Conservation (phyloP, 2,113 vertebrate genomes). For the Sceloporus tristichus region DNA sequence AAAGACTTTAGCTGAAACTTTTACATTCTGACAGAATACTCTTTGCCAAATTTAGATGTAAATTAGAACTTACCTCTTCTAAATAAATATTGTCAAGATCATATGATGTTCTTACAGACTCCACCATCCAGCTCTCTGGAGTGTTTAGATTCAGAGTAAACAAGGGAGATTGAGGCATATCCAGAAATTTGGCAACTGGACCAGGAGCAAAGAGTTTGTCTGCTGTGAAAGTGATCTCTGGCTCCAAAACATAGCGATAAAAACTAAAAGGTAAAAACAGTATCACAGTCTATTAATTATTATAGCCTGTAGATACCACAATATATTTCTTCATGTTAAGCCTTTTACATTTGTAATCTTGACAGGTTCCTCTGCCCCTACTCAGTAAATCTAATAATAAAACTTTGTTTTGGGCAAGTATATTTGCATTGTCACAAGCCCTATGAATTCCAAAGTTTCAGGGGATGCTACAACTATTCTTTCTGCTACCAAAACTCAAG, state of each 20-base stretch:
- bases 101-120: constrained; percentile 93
- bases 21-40: not conserved
- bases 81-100: constrained; percentile 99
- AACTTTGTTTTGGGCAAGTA: not conserved
- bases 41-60: not conserved
- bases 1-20: not conserved
- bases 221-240: constrained; percentile 88
- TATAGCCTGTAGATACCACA: not conserved
- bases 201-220: constrained; percentile 88
- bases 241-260: constrained; percentile 94
- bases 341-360: not conserved
- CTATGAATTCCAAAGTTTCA: not conserved
- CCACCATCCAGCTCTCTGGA: constrained; percentile 98
- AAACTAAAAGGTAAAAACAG: constrained; percentile 82
- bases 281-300: not conserved
- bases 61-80: constrained; percentile 85
- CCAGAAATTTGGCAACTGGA: constrained; percentile 93
- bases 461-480: not conserved
- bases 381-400: not conserved
- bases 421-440: not conserved
- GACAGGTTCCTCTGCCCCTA: not conserved
- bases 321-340: not conserved
- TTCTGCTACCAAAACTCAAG: not conserved
- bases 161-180: constrained; percentile 96
- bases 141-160: constrained; percentile 97